A percentile compares a stretch with the other conserved stretches of the same genome.
phyloP scores from a whole-genome alignment of 2,797 vertebrate genomes.

The Myotis pilosus region DNA sequence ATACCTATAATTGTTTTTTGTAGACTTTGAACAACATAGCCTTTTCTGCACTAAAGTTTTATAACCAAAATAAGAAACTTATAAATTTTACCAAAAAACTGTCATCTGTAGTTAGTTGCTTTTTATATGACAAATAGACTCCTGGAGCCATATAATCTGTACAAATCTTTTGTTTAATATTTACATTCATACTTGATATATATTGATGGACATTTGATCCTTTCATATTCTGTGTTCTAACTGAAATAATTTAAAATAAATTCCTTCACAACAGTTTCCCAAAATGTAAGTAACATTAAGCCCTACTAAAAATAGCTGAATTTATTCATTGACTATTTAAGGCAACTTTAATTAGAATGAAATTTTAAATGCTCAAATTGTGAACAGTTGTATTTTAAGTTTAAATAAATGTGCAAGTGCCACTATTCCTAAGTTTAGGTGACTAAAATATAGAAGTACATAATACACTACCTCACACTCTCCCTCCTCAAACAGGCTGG shows the following conservation, averaged over 20 bases:
- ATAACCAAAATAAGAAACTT: background rate
- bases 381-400: background rate
- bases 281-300: conserved; percentile 44
- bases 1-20: background rate
- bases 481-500: conserved; percentile 80
- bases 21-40: conserved; percentile 13
- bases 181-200: background rate
- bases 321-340: conserved; percentile 14
- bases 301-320: conserved; percentile 19
- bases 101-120: background rate
- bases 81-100: background rate
- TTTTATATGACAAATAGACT: background rate
- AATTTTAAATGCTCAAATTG: conserved; percentile 42
- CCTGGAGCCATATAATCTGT: background rate
- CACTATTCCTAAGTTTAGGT: conserved; percentile 70
- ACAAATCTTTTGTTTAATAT: conserved; percentile 42
- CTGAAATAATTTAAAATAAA: conserved; percentile 3
- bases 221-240: conserved; percentile 16
- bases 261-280: background rate
- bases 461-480: conserved; percentile 77
- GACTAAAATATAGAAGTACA: conserved; percentile 77
- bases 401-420: conserved; percentile 36
- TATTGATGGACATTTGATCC: background rate
- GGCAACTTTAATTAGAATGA: conserved; percentile 28
- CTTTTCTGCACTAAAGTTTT: conserved; percentile 49